phyloP scores from a whole-genome alignment of 2,888 invertebrate genomes.

The Deilephila porcellus region DNA sequence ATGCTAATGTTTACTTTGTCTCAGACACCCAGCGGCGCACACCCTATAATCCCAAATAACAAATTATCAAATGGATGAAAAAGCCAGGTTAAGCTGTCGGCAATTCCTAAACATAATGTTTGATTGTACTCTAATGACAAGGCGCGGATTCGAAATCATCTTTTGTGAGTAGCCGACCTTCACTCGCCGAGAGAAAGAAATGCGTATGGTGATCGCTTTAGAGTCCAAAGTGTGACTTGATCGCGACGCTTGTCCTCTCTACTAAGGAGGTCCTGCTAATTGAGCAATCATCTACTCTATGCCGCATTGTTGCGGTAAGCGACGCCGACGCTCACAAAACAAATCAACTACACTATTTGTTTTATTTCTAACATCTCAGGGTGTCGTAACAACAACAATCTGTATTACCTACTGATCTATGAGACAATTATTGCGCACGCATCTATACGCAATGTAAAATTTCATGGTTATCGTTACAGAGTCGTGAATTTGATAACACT shows the following conservation, averaged over 20 bases:
- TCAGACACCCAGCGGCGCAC: constrained; percentile 68
- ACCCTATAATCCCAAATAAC: constrained; percentile 82
- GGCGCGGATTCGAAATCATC: constrained; percentile 78
- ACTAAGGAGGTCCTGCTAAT: constrained; percentile 84
- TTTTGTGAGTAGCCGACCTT: constrained; percentile 80
- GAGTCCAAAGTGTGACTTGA: constrained; percentile 68
- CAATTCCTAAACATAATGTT: constrained; percentile 83
- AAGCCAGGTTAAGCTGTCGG: constrained; percentile 83
- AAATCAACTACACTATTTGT: constrained; percentile 80
- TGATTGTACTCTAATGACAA: constrained; percentile 84
- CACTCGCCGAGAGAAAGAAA: constrained; percentile 64
- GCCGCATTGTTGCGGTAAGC: constrained; percentile 75
- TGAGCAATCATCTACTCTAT: constrained; percentile 84
- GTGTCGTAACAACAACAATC: neutral
- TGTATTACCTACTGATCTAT: neutral
- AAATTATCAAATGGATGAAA: constrained; percentile 83
- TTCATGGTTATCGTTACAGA: too few relatives aligned
- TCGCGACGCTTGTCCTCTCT: constrained; percentile 66
- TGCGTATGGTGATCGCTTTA: constrained; percentile 66
- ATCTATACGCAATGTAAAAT: neutral
- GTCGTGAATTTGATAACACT: too few relatives aligned
- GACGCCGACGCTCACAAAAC: constrained; percentile 68
- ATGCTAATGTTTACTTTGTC: constrained; percentile 81
- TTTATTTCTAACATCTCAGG: constrained; percentile 56
- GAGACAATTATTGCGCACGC: neutral